A percentile compares a stretch with the other conserved stretches of the same genome.
Conservation (phyloP, 2,797 vertebrate genomes). For the Gobio occitaniae region DNA sequence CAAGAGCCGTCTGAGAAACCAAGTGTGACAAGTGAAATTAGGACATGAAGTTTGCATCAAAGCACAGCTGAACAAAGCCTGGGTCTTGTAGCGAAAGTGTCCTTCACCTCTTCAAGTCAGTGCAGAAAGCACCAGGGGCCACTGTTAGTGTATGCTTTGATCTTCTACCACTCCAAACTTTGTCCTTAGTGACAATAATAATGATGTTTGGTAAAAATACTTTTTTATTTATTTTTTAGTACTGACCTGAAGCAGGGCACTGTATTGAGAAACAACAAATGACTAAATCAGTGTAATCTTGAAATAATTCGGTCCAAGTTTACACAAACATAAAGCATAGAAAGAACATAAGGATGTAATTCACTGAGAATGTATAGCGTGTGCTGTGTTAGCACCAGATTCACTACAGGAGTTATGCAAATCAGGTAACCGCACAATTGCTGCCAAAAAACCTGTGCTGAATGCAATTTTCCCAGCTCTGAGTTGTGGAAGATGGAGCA, state of each 20-base stretch:
- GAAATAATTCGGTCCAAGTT: not conserved
- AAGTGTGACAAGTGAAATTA: conserved; percentile 71
- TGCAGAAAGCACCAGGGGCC: conserved; percentile 68
- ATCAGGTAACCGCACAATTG: not conserved
- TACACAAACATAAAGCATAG: not conserved
- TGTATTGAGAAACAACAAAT: conserved; percentile 26
- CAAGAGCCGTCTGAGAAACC: conserved; percentile 58
- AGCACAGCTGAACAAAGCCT: conserved; percentile 67
- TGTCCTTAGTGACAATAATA: conserved; percentile 70
- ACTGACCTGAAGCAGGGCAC: conserved; percentile 43
- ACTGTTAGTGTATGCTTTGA: conserved; percentile 70
- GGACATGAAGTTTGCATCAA: conserved; percentile 73
- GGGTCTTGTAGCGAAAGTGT: conserved; percentile 66
- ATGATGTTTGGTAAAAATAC: conserved; percentile 68
- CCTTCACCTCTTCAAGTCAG: conserved; percentile 71
- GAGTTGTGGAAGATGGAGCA: not conserved
- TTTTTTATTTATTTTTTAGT: conserved; percentile 57
- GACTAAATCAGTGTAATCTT: not conserved
- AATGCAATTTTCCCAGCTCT: not conserved
- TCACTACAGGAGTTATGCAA: conserved; percentile 6
- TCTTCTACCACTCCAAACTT: conserved; percentile 65
- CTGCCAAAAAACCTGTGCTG: conserved; percentile 8
- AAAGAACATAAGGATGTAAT: conserved; percentile 5
- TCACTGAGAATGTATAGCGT: not conserved
- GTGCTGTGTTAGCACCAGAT: not conserved